phyloP scores from a whole-genome alignment of 2,888 invertebrate genomes.

The Chrysodeixis includens region DNA sequence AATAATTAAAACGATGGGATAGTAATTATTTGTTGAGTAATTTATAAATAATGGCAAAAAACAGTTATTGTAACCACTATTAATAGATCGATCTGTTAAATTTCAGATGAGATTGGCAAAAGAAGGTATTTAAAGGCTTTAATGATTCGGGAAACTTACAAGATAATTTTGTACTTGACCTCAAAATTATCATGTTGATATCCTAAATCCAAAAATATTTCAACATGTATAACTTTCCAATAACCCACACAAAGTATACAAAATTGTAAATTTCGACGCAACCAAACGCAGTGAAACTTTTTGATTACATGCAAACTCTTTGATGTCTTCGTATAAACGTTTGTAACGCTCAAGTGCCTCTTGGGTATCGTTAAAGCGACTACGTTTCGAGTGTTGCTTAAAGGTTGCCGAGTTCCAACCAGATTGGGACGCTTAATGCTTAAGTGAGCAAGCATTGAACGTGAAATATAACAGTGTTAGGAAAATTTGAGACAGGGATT shows the following conservation, averaged over 20 bases:
- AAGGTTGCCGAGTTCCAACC: background rate
- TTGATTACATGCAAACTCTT: background rate
- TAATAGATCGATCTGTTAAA: no score
- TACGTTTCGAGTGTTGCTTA: constrained; percentile 3
- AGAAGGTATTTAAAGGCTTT: no score
- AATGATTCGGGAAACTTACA: no score
- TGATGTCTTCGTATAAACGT: constrained; percentile 7
- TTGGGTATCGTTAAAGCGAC: constrained; percentile 1
- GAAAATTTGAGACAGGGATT: background rate
- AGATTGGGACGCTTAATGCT: background rate
- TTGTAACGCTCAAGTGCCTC: constrained; percentile 3
- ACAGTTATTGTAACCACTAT: no score
- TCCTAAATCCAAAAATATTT: no score
- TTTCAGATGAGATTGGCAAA: no score
- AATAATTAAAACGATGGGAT: no score
- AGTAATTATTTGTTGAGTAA: no score
- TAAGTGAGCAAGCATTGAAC: background rate
- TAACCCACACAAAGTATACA: background rate
- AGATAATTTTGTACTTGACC: no score
- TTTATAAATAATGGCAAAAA: no score
- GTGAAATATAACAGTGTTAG: background rate
- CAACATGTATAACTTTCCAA: no score
- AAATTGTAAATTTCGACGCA: background rate
- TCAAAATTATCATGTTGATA: no score
- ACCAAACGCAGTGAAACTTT: background rate